Conservation (phyloP, 2,797 vertebrate genomes). For the Pyrrhura leucotis region DNA sequence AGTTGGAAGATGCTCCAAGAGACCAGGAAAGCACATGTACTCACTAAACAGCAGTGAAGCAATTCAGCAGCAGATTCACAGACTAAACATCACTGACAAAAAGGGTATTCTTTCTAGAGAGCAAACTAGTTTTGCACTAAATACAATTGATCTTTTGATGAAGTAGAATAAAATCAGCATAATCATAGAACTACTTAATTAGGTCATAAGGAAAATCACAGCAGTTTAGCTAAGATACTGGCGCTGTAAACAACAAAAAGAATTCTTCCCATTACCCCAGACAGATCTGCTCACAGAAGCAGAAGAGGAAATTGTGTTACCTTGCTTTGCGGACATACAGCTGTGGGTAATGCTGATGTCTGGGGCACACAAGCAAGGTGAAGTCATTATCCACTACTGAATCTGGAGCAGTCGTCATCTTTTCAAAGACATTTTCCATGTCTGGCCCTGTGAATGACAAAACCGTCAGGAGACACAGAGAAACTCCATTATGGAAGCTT, state of each 20-base stretch:
- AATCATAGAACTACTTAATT: not conserved
- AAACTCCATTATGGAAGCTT: not conserved
- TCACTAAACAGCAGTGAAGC: not conserved
- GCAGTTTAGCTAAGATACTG: not conserved
- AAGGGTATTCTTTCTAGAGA: rapidly evolving
- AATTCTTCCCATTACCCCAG: too few relatives aligned
- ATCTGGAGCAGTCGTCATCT: conserved; percentile 49
- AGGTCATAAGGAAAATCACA: not conserved
- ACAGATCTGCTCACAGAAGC: not conserved
- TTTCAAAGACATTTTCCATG: conserved; percentile 80
- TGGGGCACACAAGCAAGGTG: conserved; percentile 77
- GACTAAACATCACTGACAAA: not conserved
- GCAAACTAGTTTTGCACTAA: not conserved
- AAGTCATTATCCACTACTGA: conserved; percentile 41
- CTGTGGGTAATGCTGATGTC: conserved; percentile 77
- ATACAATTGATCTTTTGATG: not conserved
- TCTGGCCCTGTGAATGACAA: conserved; percentile 72
- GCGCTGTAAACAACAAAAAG: not conserved
- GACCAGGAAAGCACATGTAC: not conserved
- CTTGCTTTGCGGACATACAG: conserved; percentile 85
- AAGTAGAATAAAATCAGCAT: not conserved
- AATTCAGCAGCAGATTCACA: not conserved
- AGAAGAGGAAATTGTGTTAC: conserved; percentile 57
- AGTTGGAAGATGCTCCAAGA: not conserved
- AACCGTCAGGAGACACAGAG: not conserved